Conservation (phyloP, 2,113 vertebrate species). For the Eudyptes chrysolophus region DNA sequence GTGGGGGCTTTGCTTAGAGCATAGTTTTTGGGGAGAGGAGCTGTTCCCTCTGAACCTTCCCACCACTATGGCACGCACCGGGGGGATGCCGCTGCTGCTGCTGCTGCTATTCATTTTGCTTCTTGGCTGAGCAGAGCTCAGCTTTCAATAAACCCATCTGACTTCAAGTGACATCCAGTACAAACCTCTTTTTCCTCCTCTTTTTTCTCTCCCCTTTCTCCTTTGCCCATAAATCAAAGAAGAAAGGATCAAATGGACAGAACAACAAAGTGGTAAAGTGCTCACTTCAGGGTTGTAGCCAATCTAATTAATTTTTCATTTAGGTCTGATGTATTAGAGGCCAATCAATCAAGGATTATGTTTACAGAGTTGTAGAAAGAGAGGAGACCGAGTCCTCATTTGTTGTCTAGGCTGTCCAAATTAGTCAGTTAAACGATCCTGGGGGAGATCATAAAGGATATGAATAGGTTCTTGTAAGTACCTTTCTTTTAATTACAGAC, state of each 20-base stretch:
- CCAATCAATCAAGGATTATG: slow-evolving; percentile 84
- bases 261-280: slow-evolving; percentile 72
- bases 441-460: slow-evolving; percentile 72
- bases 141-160: background rate
- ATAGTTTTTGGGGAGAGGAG: background rate
- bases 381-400: slow-evolving; percentile 69
- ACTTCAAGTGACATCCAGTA: slow-evolving; percentile 25
- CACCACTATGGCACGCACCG: fast-evolving
- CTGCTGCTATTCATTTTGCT: background rate
- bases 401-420: slow-evolving; percentile 76
- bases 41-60: background rate
- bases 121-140: background rate
- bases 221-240: slow-evolving; percentile 73
- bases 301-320: slow-evolving; percentile 90
- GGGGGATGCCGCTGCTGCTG: background rate
- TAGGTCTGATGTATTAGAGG: slow-evolving; percentile 78
- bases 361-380: slow-evolving; percentile 80
- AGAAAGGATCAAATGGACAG: slow-evolving; percentile 77
- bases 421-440: slow-evolving; percentile 78
- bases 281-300: slow-evolving; percentile 70
- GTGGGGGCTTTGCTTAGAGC: background rate
- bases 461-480: slow-evolving; percentile 75
- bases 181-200: slow-evolving; percentile 43
- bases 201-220: slow-evolving; percentile 43
- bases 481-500: slow-evolving; percentile 81